A percentile compares a stretch with the other conserved stretches of the same genome.
These are phyloP conservation scores for Leptinotarsa juncta DNA, from an alignment of 2,888 invertebrate genomes.

Conservation along the genomic window DNA sequence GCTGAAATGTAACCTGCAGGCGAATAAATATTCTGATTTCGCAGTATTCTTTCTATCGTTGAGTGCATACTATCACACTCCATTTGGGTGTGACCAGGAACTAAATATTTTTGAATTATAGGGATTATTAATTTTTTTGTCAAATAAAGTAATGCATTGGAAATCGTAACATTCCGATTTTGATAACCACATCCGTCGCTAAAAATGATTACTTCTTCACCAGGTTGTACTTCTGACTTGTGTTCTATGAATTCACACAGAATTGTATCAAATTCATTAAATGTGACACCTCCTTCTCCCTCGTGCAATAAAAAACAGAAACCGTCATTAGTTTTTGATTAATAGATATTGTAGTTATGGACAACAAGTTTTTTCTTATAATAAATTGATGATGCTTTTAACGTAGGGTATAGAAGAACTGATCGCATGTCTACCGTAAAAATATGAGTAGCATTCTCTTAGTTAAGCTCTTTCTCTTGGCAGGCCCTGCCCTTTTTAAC, in stretches of 20 bases:
- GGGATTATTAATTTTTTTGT: background rate
- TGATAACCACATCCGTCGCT: constrained; percentile 21
- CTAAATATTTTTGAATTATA: constrained; percentile 22
- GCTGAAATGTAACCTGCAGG: background rate
- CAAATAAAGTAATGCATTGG: background rate
- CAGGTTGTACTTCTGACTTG: constrained; percentile 3
- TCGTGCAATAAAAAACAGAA: constrained; percentile 22
- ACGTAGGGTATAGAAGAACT: too few relatives aligned
- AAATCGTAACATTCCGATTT: constrained; percentile 15
- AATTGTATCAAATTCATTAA: constrained; percentile 19
- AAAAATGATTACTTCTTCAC: constrained; percentile 16
- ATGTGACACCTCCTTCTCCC: constrained; percentile 19
- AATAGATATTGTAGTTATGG: constrained; percentile 15
- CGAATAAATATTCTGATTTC: too few relatives aligned
- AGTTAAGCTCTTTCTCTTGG: too few relatives aligned
- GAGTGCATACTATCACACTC: constrained; percentile 18
- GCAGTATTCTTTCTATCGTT: too few relatives aligned
- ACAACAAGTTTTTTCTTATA: constrained; percentile 12
- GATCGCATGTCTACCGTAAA: too few relatives aligned
- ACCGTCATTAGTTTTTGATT: constrained; percentile 17
- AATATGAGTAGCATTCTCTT: too few relatives aligned
- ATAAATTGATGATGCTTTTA: constrained; percentile 6
- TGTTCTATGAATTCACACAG: constrained; percentile 14
- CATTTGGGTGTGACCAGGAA: constrained; percentile 24
- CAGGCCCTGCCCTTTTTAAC: too few relatives aligned